Percentiles rank a stretch among this genome's conserved stretches.
These are phyloP conservation scores for Chymomyza procnemis DNA, from an alignment of 2,888 invertebrate species.

Conservation along the genomic window DNA sequence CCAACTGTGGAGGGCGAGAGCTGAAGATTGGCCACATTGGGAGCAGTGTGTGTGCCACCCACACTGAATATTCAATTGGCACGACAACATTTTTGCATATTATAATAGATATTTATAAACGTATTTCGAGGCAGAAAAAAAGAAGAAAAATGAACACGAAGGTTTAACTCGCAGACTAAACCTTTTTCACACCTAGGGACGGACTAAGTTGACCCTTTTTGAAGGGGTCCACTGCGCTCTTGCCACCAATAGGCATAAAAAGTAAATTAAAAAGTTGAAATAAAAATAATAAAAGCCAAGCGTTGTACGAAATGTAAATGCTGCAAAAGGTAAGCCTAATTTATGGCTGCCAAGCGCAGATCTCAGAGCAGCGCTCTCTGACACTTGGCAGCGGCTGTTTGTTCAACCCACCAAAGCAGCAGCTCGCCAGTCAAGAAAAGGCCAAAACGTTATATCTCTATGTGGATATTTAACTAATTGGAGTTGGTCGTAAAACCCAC, in stretches of 20 bases:
- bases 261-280: background rate
- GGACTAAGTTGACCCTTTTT: background rate
- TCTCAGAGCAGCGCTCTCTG: constrained; percentile 9
- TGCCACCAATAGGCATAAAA: background rate
- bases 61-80: constrained; percentile 46
- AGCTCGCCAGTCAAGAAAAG: background rate
- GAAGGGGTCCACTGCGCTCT: no score
- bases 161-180: constrained; percentile 33
- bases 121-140: background rate
- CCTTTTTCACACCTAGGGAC: constrained; percentile 1
- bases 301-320: background rate
- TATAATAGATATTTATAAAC: constrained; percentile 20
- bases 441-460: background rate
- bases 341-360: constrained; percentile 50
- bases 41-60: background rate
- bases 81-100: constrained; percentile 59
- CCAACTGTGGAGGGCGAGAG: background rate
- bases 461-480: constrained; percentile 52
- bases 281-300: background rate
- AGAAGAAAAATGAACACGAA: no score
- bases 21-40: constrained; percentile 3
- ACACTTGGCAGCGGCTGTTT: constrained; percentile 2
- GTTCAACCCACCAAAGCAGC: constrained; percentile 11
- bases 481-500: constrained; percentile 34
- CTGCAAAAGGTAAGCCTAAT: constrained; percentile 54